Percentiles rank a stretch among this genome's conserved stretches.
phyloP scores from a whole-genome alignment of 2,888 invertebrate species.

The Drosophila trichaetosa region DNA sequence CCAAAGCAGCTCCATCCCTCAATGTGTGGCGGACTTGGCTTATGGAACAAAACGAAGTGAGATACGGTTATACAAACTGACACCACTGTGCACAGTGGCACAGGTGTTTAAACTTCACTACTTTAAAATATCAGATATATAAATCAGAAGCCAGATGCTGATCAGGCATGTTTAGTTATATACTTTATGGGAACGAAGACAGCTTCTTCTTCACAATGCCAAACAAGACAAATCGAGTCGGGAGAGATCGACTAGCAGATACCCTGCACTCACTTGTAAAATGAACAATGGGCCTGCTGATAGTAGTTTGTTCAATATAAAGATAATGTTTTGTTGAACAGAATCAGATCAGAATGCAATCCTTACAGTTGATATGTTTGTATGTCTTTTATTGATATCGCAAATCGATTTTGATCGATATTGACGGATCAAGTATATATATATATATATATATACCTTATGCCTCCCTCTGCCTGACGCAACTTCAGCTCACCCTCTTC shows the following conservation, averaged over 20 bases:
- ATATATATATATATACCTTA: not conserved
- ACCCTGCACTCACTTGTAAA: not conserved
- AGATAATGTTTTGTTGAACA: not conserved
- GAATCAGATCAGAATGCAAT: not conserved
- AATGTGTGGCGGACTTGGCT: constrained; percentile 24
- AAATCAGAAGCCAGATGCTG: not conserved
- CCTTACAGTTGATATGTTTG: not conserved
- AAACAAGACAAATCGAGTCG: too few relatives aligned
- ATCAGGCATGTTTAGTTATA: not conserved
- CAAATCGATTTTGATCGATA: not conserved
- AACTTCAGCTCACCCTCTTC: not conserved
- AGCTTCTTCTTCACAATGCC: not conserved
- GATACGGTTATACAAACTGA: constrained; percentile 13
- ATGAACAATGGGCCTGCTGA: too few relatives aligned
- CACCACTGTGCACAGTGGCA: constrained; percentile 52
- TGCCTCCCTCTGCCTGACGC: not conserved
- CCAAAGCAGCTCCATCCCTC: not conserved
- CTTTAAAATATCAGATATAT: not conserved
- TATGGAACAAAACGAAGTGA: constrained; percentile 7
- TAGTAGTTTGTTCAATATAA: not conserved
- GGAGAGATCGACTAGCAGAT: not conserved
- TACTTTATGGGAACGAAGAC: not conserved
- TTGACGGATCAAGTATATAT: not conserved
- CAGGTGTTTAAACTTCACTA: not conserved
- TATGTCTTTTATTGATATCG: not conserved